Base-by-base conservation (phyloP, 2,888 invertebrate species). In the Ornithoptera alexandrae region DNA sequence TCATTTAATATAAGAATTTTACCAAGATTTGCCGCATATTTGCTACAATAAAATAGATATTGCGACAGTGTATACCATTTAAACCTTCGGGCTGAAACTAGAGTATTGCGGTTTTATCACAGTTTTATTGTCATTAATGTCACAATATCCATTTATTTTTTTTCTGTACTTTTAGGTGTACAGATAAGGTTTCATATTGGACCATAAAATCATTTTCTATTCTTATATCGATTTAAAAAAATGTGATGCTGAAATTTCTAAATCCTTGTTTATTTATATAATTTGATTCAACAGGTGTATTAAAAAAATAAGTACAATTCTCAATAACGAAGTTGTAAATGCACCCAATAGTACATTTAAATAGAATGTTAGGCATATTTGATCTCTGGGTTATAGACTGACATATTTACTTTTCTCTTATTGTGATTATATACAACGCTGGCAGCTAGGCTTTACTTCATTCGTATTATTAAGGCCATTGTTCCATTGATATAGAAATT, bases 351-450 rank as follows among this genome's bases (percentile, higher is more conserved):
- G 24, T 50, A 50, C 24, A 60, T n/a, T 50, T 30, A 22, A n/a
- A 46, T 68, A 59, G 50, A 6, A 10, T 42, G 22, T 63, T 58
- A 46, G 57, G 57, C 65, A 62, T 58, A 46, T 65, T 46, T 42
- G 69, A 69, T 65, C 65, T 69, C 65, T 61, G 30, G 30, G 58
- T 46, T 66, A 36, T 69, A 69, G 65, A 68, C 68, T 68, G 68
- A 65, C 46, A 42, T 61, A 56, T 57, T 50, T 60, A 18, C 56
- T 36, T 22, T 30, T 61, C 57, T 57, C 8, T 24, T 65, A 30
- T 42, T 50, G 56, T 69, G 56, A 57, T 50, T 58, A 36, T 62
- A 15, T 65, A 18, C 22, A 24, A 39, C 17, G 36, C 57, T 39
- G 66, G 65, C 66, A 66, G 66, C 70, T 70, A 24, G 61, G 30